Conservation (phyloP, 1,140 invertebrate species). For the Magallana ariakensis region DNA sequence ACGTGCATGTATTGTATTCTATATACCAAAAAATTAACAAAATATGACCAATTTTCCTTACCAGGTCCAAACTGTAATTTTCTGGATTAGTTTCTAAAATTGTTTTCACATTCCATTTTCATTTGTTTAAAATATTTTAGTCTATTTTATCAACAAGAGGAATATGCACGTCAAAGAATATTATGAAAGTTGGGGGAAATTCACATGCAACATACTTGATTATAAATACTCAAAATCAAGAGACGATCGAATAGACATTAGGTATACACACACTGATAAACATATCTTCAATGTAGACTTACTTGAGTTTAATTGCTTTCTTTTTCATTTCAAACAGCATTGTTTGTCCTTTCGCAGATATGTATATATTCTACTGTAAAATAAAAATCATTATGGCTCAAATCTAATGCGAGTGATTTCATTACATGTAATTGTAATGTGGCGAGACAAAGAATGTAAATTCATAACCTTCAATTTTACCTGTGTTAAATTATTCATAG, state of each 20-base stretch:
- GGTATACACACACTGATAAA: background rate
- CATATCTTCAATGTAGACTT: background rate
- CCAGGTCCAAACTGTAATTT: conserved; percentile 41
- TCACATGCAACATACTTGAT: background rate
- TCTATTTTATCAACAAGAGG: conserved; percentile 39
- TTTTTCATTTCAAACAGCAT: no score
- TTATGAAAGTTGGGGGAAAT: background rate
- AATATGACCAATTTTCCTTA: background rate
- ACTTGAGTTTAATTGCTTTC: no score
- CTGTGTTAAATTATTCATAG: no score
- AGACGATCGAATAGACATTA: background rate
- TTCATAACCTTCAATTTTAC: no score
- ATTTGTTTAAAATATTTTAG: conserved; percentile 45
- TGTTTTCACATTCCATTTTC: conserved; percentile 43
- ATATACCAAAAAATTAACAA: background rate
- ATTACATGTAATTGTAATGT: no score
- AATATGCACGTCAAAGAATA: background rate
- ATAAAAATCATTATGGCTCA: no score
- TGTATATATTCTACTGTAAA: no score
- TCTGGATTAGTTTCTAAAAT: conserved; percentile 43
- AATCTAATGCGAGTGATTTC: no score
- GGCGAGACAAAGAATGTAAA: no score
- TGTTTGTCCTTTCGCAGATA: no score
- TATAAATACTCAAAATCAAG: background rate
- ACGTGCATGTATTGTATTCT: background rate